Conservation (phyloP, 1,140 invertebrate species). For the Parapsyche elsis region DNA sequence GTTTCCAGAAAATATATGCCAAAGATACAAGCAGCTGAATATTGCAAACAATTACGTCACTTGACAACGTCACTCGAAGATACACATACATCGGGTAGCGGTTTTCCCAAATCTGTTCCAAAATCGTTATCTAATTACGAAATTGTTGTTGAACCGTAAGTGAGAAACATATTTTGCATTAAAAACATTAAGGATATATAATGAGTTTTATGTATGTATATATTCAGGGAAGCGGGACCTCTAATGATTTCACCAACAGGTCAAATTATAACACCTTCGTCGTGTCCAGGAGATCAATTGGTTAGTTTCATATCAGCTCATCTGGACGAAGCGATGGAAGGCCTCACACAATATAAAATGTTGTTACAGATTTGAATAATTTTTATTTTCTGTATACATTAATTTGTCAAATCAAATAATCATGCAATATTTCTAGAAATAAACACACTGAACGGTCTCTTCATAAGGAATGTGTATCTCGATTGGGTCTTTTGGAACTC, state of each 20-base stretch:
- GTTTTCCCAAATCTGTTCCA: slow-evolving; percentile 80
- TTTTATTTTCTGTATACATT: not conserved
- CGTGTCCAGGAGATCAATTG: slow-evolving; percentile 85
- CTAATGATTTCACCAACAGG: slow-evolving; percentile 93
- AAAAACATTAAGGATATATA: not conserved
- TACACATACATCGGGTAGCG: slow-evolving; percentile 74
- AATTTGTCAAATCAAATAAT: not conserved
- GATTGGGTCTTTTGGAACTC: slow-evolving; percentile 76
- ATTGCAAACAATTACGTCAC: slow-evolving; percentile 83
- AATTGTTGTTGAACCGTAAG: slow-evolving; percentile 91
- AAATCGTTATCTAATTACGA: slow-evolving; percentile 77
- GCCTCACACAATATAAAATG: slow-evolving; percentile 80
- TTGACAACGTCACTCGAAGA: slow-evolving; percentile 86
- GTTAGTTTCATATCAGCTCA: slow-evolving; percentile 86
- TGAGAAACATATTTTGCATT: slow-evolving; percentile 38
- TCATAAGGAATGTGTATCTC: slow-evolving; percentile 72
- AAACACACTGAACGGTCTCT: slow-evolving; percentile 82
- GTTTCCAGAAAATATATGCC: slow-evolving; percentile 87
- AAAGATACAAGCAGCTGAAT: slow-evolving; percentile 83
- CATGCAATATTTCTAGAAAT: slow-evolving; percentile 69
- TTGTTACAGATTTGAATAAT: slow-evolving; percentile 59
- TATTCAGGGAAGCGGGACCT: slow-evolving; percentile 83
- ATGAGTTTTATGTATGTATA: slow-evolving; percentile 15
- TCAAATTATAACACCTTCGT: slow-evolving; percentile 90
- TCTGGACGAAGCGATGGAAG: slow-evolving; percentile 77